Conservation (phyloP, 1,140 invertebrate species). For the Lucilia cuprina region DNA sequence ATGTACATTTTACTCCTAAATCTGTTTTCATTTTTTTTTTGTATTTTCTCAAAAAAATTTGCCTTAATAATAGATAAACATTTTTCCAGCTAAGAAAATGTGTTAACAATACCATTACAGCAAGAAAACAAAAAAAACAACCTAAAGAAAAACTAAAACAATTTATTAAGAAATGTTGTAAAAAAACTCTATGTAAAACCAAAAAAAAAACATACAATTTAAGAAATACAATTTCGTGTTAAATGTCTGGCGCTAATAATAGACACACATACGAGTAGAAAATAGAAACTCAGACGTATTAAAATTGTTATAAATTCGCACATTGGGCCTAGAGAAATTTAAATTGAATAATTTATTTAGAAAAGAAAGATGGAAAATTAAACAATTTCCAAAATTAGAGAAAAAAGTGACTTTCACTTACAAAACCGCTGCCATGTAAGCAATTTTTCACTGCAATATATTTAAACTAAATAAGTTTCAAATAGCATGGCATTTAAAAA, state of each 20-base stretch:
- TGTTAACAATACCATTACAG: neutral
- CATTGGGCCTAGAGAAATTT: neutral
- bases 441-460: too few relatives aligned
- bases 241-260: conserved; percentile 14
- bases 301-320: neutral
- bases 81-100: conserved; percentile 5
- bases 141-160: neutral
- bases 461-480: too few relatives aligned
- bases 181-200: neutral
- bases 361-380: too few relatives aligned
- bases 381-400: too few relatives aligned
- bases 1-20: neutral
- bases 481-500: too few relatives aligned
- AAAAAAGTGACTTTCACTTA: too few relatives aligned
- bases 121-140: neutral
- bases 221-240: neutral
- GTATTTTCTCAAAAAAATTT: neutral
- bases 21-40: neutral
- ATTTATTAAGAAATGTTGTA: neutral
- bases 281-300: neutral
- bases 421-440: too few relatives aligned
- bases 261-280: neutral
- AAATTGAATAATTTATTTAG: neutral
- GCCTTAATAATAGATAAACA: neutral
- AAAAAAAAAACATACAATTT: neutral